Evolutionary conservation across 2,113 vertebrate species (phyloP).

Genomic region (Notarius quadriscutis): DNA sequence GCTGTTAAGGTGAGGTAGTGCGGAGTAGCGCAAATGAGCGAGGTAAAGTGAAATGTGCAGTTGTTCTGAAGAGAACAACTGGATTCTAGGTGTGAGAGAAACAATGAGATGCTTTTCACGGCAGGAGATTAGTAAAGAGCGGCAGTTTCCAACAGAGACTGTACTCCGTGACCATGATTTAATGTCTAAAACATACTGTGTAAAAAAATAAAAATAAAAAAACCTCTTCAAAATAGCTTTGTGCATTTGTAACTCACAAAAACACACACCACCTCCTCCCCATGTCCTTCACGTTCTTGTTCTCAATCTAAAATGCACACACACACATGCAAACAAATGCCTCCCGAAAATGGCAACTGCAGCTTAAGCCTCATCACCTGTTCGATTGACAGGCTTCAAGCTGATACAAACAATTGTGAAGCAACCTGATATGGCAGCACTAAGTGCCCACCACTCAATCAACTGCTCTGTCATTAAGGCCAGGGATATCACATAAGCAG

Average conservation of each 20-base stretch:
- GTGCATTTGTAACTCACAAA: constrained; percentile 25
- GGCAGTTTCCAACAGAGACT: constrained; percentile 60
- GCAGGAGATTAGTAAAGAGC: constrained; percentile 55
- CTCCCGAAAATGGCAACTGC: constrained; percentile 58
- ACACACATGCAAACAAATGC: constrained; percentile 32
- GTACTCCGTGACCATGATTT: constrained; percentile 58
- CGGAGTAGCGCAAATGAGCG: no score
- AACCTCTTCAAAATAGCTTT: constrained; percentile 47
- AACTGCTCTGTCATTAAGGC: constrained; percentile 60
- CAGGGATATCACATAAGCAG: constrained; percentile 60
- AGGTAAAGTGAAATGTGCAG: no score
- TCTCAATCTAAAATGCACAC: constrained; percentile 18
- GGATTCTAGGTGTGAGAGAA: not conserved
- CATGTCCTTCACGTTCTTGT: constrained; percentile 23
- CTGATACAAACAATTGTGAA: constrained; percentile 66
- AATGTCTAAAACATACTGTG: constrained; percentile 39
- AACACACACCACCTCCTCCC: constrained; percentile 6
- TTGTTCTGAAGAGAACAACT: no score
- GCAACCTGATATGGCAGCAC: constrained; percentile 63
- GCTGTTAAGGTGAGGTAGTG: no score
- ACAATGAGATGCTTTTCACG: constrained; percentile 44
- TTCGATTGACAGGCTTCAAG: constrained; percentile 63
- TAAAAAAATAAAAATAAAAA: constrained; percentile 41
- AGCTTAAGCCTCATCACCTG: constrained; percentile 71
- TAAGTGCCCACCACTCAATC: constrained; percentile 61